Evolutionary conservation across 2,888 invertebrate genomes (phyloP), one percentile per base, ranked within the genome.

Genomic region (Diloba caeruleocephala): DNA sequence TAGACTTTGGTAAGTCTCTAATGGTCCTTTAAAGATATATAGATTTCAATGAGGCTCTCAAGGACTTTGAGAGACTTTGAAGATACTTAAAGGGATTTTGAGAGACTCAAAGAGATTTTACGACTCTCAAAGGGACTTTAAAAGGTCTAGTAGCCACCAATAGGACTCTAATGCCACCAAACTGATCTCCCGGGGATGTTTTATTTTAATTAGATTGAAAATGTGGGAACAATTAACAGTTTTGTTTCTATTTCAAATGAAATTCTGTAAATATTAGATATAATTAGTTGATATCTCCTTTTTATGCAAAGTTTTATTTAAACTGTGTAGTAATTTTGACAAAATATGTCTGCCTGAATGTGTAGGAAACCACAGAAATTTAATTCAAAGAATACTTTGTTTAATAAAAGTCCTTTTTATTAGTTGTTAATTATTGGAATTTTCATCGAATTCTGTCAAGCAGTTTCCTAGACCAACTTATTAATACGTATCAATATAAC

Each of bases 171-270:
- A 54, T 51, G 59, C 54, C 65, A 58, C 49, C 52, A 52, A 31
- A 36, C 28, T 64, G 67, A 70, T 72, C 68, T 73, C 62, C 37
- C 37, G 48, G 51, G 38, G 26, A 38, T 8, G 10, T 34, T 45
- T 59, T 50, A 44, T 51, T 46, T 62, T 48, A 51, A 36, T 43
- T 48, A 58, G 37, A 43, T 45, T 48, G 37, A 63, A 63, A 49
- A 46, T 43, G 55, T 73, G 74, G 75, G 75, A 75, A 71, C 73
- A 75, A 74, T 62, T 60, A 56, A 42, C 13, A 46, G 33, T 57
- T 53, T 63, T 71, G 67, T 69, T 65, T 71, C 52, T 42, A 31
- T 53, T 54, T 13, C 25, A 29, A 31, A 39, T 28, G 56, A 42
- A 59, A 21, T 39, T 45, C 51, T 64, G 62, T 65, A 66, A 53